phyloP scores from a whole-genome alignment of 2,888 invertebrate species.

The Mamestra brassicae region DNA sequence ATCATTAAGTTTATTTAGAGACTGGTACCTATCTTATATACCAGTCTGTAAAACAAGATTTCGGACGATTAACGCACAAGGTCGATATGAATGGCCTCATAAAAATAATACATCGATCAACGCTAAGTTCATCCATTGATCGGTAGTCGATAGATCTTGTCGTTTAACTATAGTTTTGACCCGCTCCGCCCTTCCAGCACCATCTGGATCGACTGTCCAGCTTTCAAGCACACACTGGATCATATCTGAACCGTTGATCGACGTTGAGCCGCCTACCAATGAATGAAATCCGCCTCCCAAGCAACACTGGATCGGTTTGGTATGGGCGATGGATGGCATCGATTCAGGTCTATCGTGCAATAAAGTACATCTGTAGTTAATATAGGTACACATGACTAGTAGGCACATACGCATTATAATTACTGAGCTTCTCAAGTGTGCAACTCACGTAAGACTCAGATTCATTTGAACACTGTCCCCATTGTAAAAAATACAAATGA shows the following conservation, averaged over 20 bases:
- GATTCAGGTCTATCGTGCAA: neutral
- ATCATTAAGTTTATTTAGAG: neutral
- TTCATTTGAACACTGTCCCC: conserved; percentile 9
- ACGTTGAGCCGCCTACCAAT: too few species aligned
- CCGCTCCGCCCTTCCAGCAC: neutral
- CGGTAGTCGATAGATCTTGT: neutral
- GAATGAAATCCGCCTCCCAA: too few species aligned
- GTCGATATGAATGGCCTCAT: neutral
- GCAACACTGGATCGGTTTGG: too few species aligned
- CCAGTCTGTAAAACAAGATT: too few species aligned
- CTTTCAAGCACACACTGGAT: too few species aligned
- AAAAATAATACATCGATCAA: neutral
- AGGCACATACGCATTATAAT: neutral
- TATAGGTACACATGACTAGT: neutral
- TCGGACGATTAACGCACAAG: too few species aligned
- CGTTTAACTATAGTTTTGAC: neutral
- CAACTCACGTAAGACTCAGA: conserved; percentile 13
- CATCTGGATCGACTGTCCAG: neutral
- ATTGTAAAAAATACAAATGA: conserved; percentile 7
- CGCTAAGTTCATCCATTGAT: neutral
- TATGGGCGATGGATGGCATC: too few species aligned
- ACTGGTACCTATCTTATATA: too few species aligned
- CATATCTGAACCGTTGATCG: neutral
- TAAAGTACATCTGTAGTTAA: neutral
- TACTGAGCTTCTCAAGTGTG: conserved; percentile 1